Evolutionary conservation across 2,113 vertebrate genomes (phyloP).

Genomic region (Gadus chalcogrammus): DNA sequence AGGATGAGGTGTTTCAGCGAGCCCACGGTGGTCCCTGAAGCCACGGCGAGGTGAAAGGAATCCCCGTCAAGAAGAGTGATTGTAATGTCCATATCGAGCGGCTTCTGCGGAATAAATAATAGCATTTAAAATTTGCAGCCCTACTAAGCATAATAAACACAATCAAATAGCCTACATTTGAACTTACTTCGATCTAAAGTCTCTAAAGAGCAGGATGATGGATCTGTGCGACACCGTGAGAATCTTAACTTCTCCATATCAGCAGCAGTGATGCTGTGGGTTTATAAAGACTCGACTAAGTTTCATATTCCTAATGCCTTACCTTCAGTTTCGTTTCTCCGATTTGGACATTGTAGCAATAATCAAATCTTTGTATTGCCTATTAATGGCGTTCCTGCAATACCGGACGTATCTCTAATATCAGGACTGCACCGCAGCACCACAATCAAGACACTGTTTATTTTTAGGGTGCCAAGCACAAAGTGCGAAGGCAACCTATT

Average conservation of each 20-base stretch:
- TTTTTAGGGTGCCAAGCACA: too few species aligned
- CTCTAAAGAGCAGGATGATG: not conserved
- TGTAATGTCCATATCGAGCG: slow-evolving; percentile 40
- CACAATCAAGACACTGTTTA: too few species aligned
- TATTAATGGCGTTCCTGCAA: not conserved
- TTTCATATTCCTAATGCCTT: slow-evolving; percentile 17
- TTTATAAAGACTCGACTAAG: not conserved
- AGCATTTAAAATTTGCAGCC: not conserved
- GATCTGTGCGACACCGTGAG: not conserved
- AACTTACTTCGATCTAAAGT: not conserved
- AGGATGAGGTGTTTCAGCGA: slow-evolving; percentile 21
- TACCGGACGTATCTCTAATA: too few species aligned
- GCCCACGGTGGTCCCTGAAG: slow-evolving; percentile 27
- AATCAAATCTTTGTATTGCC: not conserved
- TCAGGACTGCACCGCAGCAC: too few species aligned
- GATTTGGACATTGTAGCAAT: not conserved
- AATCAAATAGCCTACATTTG: not conserved
- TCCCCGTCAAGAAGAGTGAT: slow-evolving; percentile 27
- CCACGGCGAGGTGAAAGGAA: slow-evolving; percentile 45
- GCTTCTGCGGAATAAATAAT: not conserved
- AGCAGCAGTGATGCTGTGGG: slow-evolving; percentile 1
- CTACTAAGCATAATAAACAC: too few species aligned
- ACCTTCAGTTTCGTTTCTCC: slow-evolving; percentile 34
- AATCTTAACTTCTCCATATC: slow-evolving; percentile 9
- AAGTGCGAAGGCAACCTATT: too few species aligned